Percentiles rank a stretch among this genome's conserved stretches.
These are phyloP conservation scores for Patagioenas fasciata DNA, from an alignment of 2,113 vertebrate genomes.

Conservation along the genomic window DNA sequence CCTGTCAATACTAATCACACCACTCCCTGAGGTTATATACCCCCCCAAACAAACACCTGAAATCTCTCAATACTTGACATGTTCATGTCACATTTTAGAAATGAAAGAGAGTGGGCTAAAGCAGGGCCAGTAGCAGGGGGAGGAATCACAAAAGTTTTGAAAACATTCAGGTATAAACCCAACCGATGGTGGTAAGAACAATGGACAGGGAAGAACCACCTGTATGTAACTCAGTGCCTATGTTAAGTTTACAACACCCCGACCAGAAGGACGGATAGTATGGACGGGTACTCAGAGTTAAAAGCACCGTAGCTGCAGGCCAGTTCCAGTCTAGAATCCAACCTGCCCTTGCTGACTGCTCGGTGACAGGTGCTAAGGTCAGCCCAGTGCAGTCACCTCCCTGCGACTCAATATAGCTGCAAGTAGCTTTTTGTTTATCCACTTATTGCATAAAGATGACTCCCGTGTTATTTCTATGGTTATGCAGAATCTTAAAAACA, in stretches of 20 bases:
- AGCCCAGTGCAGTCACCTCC: background rate
- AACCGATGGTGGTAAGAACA: background rate
- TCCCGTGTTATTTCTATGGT: background rate
- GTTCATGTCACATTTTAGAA: background rate
- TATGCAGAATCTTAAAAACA: background rate
- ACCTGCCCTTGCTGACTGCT: background rate
- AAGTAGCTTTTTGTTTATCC: background rate
- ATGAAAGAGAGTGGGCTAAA: too few relatives aligned
- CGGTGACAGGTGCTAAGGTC: background rate
- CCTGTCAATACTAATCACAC: background rate
- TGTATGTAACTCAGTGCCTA: background rate
- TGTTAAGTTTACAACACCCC: background rate
- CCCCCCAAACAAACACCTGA: background rate
- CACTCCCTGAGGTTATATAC: accelerated
- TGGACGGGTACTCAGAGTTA: background rate
- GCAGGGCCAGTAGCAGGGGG: too few relatives aligned
- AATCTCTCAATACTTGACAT: background rate
- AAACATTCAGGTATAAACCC: background rate
- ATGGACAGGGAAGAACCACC: background rate
- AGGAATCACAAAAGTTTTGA: background rate
- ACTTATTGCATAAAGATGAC: background rate
- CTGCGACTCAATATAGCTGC: background rate
- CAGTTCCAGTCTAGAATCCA: background rate
- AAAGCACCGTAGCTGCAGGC: background rate
- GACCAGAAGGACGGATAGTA: background rate